Base-by-base conservation (phyloP, 2,113 vertebrate genomes). In the Dissostichus mawsoni region DNA sequence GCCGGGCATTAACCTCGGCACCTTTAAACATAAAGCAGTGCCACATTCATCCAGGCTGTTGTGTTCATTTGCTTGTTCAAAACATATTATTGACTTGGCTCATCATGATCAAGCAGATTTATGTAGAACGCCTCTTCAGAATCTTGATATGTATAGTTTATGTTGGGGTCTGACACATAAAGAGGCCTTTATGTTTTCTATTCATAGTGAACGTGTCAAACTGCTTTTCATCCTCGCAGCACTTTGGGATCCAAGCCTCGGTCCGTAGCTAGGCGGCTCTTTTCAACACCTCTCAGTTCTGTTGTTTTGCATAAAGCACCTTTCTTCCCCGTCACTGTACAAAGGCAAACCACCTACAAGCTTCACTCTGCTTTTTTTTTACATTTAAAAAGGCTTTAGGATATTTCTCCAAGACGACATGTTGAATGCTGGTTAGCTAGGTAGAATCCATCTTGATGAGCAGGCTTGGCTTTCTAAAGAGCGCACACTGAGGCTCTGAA, bases 131-230 rank as follows among this genome's bases (percentile, higher is more conserved):
- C 68, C 66, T 80, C 72, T 69, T 62, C 69, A 58, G 57, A 69
- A 66, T 85, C 6, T 62, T 77, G 88, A 91, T 92, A 91, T 85
- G 88, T 84, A 61, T 76, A 61, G 65, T 81, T 44, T 68, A 14
- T 20, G 57, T 14, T 23, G 5, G 13, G 65, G 58, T 45, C 10
- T 29, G 50, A 33, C 66, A 50, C 36, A 29, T 3, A 33, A 58
- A 23, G 62, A 75, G 56, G 76, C 73, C 62, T 63, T 44, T 10
- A 2, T 51, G 57, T 8, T 8, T 6, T 41, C 36, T 45, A 41
- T 50, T 20, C 33, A 25, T 5, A 41, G n/a, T 11, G 50, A 68
- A 25, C 33, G 1, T 13, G 41, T 72, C 48, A 69, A 70, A 69
- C n/a, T 44, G 72, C 20, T n/a, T 29, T 47, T 48, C 16, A 18